Evolutionary conservation across 2,888 invertebrate genomes (phyloP).

Genomic region (Imbricaverruca yamaguchii): DNA sequence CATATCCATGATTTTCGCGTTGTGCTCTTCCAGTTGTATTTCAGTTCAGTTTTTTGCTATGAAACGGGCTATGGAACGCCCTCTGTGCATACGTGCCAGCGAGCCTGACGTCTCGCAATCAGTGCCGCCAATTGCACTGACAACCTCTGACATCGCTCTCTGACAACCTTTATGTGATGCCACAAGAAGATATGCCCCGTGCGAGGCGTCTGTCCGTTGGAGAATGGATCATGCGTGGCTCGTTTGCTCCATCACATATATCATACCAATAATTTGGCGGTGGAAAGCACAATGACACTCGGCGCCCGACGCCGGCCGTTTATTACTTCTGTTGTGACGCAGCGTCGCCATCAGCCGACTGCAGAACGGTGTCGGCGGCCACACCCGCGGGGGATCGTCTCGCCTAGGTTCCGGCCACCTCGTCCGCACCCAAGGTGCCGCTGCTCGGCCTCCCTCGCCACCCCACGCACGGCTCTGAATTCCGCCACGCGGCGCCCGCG

Average conservation of each 20-base stretch:
- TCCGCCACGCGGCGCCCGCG: background rate
- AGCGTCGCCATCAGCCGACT: background rate
- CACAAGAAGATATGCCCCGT: background rate
- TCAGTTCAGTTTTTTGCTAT: background rate
- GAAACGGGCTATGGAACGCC: background rate
- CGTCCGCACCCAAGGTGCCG: background rate
- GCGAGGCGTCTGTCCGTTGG: background rate
- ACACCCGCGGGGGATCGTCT: background rate
- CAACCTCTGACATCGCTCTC: background rate
- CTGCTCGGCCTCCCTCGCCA: background rate
- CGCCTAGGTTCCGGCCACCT: background rate
- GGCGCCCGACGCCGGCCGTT: background rate
- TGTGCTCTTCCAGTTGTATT: background rate
- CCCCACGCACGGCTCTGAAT: background rate
- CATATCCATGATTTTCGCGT: too few relatives aligned
- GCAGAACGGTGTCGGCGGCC: background rate
- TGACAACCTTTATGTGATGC: background rate
- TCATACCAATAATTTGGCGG: background rate
- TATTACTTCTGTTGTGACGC: background rate
- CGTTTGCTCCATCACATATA: background rate
- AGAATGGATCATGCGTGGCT: background rate
- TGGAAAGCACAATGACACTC: background rate
- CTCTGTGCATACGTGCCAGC: too few relatives aligned
- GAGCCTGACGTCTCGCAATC: too few relatives aligned
- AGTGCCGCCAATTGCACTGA: background rate